These are phyloP conservation scores for Vulpes lagopus DNA, from an alignment of 2,113 vertebrate species.

Conservation along the genomic window DNA sequence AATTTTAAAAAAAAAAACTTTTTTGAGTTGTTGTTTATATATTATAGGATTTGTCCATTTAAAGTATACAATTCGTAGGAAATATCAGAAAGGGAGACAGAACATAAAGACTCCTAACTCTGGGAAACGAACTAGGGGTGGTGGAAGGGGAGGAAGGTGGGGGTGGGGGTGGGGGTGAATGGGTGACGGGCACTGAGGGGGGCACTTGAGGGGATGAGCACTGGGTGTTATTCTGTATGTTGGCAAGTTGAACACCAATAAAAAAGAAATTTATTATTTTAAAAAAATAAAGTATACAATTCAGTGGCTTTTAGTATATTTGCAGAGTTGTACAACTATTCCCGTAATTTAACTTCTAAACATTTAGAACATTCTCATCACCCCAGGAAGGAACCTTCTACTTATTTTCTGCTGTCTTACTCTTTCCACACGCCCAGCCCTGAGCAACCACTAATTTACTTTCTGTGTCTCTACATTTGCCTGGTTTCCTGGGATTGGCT, in stretches of 20 bases:
- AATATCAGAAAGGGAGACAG: too few species aligned
- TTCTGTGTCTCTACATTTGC: neutral
- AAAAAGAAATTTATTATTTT: too few species aligned
- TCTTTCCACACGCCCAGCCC: neutral
- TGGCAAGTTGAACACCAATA: too few species aligned
- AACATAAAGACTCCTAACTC: too few species aligned
- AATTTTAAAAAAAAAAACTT: neutral
- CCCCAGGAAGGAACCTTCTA: neutral
- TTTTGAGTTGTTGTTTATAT: neutral
- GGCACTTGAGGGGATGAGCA: too few species aligned
- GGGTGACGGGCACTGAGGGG: too few species aligned
- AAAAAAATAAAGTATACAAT: neutral
- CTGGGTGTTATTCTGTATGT: too few species aligned
- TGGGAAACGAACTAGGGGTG: too few species aligned
- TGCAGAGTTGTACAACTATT: neutral
- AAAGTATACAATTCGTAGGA: neutral
- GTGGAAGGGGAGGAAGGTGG: too few species aligned
- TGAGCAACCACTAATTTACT: neutral
- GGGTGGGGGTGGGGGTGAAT: too few species aligned
- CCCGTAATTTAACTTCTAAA: neutral
- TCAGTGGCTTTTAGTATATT: neutral
- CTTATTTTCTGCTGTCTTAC: neutral
- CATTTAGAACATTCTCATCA: neutral
- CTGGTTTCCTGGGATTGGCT: neutral
- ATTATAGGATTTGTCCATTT: neutral